Percentiles rank a stretch among this genome's conserved stretches.
These are phyloP conservation scores for Sorex araneus DNA, from an alignment of 2,113 vertebrate genomes.

Conservation along the genomic window DNA sequence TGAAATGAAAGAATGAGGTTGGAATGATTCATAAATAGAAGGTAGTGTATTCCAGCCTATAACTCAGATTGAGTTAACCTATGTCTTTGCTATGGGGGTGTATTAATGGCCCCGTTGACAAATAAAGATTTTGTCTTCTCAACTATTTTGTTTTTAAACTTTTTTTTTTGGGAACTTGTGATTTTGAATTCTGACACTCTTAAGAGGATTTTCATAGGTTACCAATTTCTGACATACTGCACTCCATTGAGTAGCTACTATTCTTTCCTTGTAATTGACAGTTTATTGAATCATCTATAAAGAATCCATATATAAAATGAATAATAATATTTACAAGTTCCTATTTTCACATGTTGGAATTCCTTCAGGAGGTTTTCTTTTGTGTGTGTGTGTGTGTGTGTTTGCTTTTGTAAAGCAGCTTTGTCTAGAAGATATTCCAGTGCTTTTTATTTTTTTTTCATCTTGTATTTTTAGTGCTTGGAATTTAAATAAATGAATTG, in stretches of 20 bases:
- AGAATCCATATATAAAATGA: conserved; percentile 1
- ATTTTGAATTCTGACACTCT: conserved; percentile 32
- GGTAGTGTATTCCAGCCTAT: not conserved
- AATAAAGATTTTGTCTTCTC: conserved; percentile 16
- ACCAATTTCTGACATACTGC: not conserved
- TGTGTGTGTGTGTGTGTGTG: no score
- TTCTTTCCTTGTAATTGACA: not conserved
- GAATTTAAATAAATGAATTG: not conserved
- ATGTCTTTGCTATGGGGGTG: not conserved
- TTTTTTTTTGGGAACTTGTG: conserved; percentile 44
- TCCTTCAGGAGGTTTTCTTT: not conserved
- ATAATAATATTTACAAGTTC: conserved; percentile 14
- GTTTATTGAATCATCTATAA: not conserved
- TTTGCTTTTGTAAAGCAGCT: not conserved
- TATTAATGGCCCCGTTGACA: not conserved
- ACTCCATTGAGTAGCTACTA: not conserved
- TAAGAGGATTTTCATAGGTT: not conserved
- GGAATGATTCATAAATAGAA: conserved; percentile 62
- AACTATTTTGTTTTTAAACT: conserved; percentile 14
- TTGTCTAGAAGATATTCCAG: conserved; percentile 25
- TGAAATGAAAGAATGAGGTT: conserved; percentile 71
- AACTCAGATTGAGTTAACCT: conserved; percentile 42
- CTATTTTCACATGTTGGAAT: conserved; percentile 16
- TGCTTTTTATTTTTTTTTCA: no score
- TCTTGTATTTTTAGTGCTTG: conserved; percentile 7